Percentiles rank a stretch among this genome's conserved stretches.
Evolutionary conservation across 2,888 invertebrate genomes (phyloP).

Genomic region (Tenthredo notha): DNA sequence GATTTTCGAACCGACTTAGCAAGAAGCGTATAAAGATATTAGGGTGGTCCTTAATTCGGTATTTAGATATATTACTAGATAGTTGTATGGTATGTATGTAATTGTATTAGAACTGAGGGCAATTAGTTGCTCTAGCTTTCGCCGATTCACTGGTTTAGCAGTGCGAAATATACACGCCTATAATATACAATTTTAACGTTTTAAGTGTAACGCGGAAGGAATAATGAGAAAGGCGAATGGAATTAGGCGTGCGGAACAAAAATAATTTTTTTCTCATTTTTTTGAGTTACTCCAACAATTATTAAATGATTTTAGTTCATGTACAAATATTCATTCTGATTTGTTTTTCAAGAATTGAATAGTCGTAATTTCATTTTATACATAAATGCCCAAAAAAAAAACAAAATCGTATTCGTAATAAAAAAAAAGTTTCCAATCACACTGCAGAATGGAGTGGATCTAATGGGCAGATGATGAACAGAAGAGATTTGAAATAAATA

Average conservation of each 20-base stretch:
- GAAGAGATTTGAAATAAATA: neutral
- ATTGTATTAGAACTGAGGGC: conserved; percentile 4
- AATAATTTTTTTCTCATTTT: neutral
- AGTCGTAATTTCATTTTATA: no score
- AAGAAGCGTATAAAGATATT: neutral
- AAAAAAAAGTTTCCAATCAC: neutral
- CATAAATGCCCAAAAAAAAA: neutral
- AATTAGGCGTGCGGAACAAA: conserved; percentile 30
- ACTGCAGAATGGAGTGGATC: conserved; percentile 12
- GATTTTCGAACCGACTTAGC: conserved; percentile 34
- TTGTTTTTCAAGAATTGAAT: neutral
- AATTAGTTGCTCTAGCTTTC: conserved; percentile 47
- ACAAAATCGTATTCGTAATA: neutral
- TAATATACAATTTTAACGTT: neutral
- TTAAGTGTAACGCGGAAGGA: conserved; percentile 37
- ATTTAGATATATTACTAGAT: no score
- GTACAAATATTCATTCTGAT: neutral
- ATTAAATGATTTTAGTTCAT: neutral
- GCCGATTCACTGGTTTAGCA: conserved; percentile 36
- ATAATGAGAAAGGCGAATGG: conserved; percentile 40
- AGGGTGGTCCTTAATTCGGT: no score
- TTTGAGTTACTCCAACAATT: neutral
- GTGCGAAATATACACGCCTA: neutral
- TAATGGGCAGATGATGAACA: neutral
- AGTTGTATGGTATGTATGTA: neutral